Evolutionary conservation across 2,888 invertebrate genomes (phyloP), one percentile per base, ranked within the genome.

Genomic region (Volucella bombylans): DNA sequence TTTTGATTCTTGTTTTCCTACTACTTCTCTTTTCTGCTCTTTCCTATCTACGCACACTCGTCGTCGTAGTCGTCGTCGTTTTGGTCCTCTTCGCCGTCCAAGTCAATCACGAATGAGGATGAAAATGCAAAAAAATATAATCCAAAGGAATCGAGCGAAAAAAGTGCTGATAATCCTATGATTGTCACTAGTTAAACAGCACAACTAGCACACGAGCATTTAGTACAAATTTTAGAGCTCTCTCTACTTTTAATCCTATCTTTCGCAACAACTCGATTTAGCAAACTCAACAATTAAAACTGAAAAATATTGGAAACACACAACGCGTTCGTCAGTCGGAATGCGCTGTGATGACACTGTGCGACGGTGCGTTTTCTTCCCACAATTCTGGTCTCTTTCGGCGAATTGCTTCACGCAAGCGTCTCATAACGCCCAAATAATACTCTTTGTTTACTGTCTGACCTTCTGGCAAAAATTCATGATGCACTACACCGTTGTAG

Each of bases 321-420:
- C 78, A 79, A 65, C 79, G 79, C 79, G 79, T 79, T 79, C 59
- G 59, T 61, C 67, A 67, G 43, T 61, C 72, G 72, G 47, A 59
- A 72, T 78, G 64, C 79, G 57, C 77, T n/a, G n/a, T n/a, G n/a
- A n/a, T n/a, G n/a, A n/a, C n/a, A n/a, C n/a, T n/a, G n/a, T n/a
- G n/a, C n/a, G n/a, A n/a, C n/a, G n/a, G n/a, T n/a, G n/a, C n/a
- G n/a, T n/a, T n/a, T n/a, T n/a, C n/a, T n/a, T n/a, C n/a, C n/a
- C n/a, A n/a, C n/a, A n/a, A n/a, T n/a, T n/a, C n/a, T n/a, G n/a
- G n/a, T n/a, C n/a, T n/a, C n/a, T n/a, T n/a, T n/a, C n/a, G n/a
- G n/a, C n/a, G n/a, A n/a, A n/a, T n/a, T n/a, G n/a, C n/a, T n/a
- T n/a, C n/a, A n/a, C n/a, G n/a, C n/a, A n/a, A n/a, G n/a, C n/a